Base-by-base conservation (phyloP, 2,113 vertebrate species). In the Datnioides undecimradiatus region DNA sequence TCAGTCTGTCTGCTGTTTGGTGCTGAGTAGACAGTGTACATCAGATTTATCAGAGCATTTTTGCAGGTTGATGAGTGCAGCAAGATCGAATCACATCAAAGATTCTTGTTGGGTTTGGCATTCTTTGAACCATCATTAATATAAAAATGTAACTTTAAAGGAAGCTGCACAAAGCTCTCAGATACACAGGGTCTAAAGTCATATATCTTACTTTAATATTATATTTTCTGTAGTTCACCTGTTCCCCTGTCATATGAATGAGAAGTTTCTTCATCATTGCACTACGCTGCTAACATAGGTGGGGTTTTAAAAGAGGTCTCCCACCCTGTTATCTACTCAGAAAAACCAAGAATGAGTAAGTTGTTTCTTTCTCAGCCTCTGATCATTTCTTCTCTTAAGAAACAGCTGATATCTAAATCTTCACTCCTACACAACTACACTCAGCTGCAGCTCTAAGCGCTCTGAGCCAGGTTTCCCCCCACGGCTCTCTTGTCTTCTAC, bases 371-470 rank as follows among this genome's bases (percentile, higher is more conserved):
- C 6, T 25, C 23, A 48, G 34, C 40, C 34, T 68, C n/a, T 25
- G 33, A 58, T 68, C 8, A 51, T 23, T 82, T 49, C 40, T 21
- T 66, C 45, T 43, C 54, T 69, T 25, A 27, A 33, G 51, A 79
- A 69, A 23, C 62, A 43, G 55, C 48, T 73, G 69, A 88, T 66
- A 70, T 87, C 82, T 85, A 79, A 76, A 87, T 86, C 34, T 79
- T 80, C 58, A 55, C 60, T 83, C 12, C 51, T 13, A 65, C 6
- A 60, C 17, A 84, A 76, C 54, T 49, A 12, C 38, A 58, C 57
- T 49, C 48, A 27, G 51, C 55, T 46, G 8, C 19, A 3, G 54
- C 63, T 79, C n/a, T 6, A 29, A 58, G 43, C 7, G n/a, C 73
- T 70, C 59, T 25, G 36, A 76, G 64, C 25, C n/a, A 67, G 55